Percentiles rank a stretch among this genome's conserved stretches.
These are phyloP conservation scores for Ciconia stormi DNA, from an alignment of 2,113 vertebrate genomes.

Conservation along the genomic window DNA sequence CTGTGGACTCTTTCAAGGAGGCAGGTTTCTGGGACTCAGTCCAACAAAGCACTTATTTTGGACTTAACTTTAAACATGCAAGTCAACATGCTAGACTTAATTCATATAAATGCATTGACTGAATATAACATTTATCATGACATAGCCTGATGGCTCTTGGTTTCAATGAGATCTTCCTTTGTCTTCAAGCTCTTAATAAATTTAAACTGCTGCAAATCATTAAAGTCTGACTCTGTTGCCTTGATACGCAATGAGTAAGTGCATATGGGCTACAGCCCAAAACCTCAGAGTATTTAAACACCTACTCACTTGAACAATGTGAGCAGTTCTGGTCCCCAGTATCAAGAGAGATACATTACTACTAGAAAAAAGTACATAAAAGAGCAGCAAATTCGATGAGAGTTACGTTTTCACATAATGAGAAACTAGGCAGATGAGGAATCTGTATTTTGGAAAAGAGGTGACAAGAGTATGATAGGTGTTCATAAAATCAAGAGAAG, in stretches of 20 bases:
- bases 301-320: neutral
- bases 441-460: neutral
- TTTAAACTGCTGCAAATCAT: neutral
- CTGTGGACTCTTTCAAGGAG: neutral
- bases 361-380: neutral
- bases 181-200: constrained; percentile 11
- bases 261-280: neutral
- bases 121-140: constrained; percentile 6
- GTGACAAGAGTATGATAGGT: neutral
- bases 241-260: neutral
- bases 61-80: neutral
- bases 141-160: neutral
- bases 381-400: neutral
- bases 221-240: neutral
- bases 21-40: constrained; percentile 7
- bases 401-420: neutral
- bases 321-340: neutral
- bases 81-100: constrained; percentile 10
- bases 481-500: neutral
- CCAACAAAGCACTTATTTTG: constrained; percentile 47
- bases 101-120: neutral
- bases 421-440: neutral
- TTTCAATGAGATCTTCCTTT: neutral
- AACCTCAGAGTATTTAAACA: neutral
- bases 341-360: neutral